Evolutionary conservation across 2,113 vertebrate genomes (phyloP), one percentile per base, ranked within the genome.

Genomic region (Siniperca chuatsi): DNA sequence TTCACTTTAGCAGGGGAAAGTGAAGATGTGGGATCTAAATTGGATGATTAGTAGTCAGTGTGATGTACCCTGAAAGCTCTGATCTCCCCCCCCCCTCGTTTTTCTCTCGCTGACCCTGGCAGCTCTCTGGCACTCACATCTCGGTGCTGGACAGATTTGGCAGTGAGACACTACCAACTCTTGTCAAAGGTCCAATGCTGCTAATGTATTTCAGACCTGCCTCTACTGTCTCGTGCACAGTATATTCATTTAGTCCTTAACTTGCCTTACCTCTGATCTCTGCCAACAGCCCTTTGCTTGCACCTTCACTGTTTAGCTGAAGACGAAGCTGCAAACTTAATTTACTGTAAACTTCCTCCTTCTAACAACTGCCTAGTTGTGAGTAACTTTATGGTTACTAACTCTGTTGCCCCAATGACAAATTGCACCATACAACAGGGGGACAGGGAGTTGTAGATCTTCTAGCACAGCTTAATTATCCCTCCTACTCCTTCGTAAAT

Each of bases 11-110:
- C 84, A 71, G 79, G n/a, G 62, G 82, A 81, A 86, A 85, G 83
- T 64, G 69, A 91, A 92, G 90, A 93, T 86, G 87, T 90, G 80
- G 54, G 81, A 91, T 93, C 89, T 93, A 80, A 92, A 93, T 86
- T 88, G 90, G 87, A 89, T 89, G 87, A 93, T 94, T 92, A 93
- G 90, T 76, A 87, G 84, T 91, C 89, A 60, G 76, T 64, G 81
- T 84, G 85, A 93, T 79, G 35, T 48, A 81, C 61, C 65, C 79
- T 86, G 80, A 88, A 89, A 90, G 82, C 85, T 85, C 75, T 92
- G 87, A 94, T 84, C 81, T 79, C 61, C 58, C 65, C 52, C 46
- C 44, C 21, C 37, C 60, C 54, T 11, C 1, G 29, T 64, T 60
- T 81, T 50, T 79, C 65, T 82, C 65, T 83, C 55, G 10, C 67